Evolutionary conservation across 2,797 vertebrate species (phyloP), one percentile per base, ranked within the genome.

Genomic region (Clarias fuscus): DNA sequence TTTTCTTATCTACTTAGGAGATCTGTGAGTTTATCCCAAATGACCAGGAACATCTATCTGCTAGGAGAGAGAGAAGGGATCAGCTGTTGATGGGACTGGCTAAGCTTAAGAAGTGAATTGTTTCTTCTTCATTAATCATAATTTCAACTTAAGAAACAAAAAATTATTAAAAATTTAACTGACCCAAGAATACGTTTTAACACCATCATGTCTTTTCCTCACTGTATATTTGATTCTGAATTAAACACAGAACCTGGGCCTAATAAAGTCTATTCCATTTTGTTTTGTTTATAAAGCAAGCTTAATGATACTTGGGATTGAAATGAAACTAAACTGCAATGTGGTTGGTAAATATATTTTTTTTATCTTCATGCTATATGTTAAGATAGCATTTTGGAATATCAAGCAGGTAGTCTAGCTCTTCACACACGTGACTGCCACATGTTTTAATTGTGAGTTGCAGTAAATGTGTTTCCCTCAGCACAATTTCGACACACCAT

Each of bases 31-130:
- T 96, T 90, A 95, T 97, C 88, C 97, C 97, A 61, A 92, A 80
- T 64, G 95, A 97, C 88, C 93, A 93, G 4, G 93, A 95, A 90
- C 93, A 93, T 90, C 94, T 99, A 82, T 93, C 94, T 59, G 94
- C 95, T 90, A 93, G 97, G 84, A 96, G 94, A 88, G 94, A 95
- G 86, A 95, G 96, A 93, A 94, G 98, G 90, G 97, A 99, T 82
- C 92, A 95, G 17, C 96, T 97, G 90, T 96, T 99, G 53, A 93
- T 94, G 90, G 91, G 86, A 78, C 95, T 99, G 68, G 93, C 97
- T 90, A 95, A 96, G 84, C 90, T 99, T 92, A 99, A 99, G 93
- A 93, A 94, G 72, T 93, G 96, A 85, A 24, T 40, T n/a, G 59
- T 27, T 13, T 22, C 15, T 77, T 18, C 17, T 10, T 5, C 5